Evolutionary conservation across 2,113 vertebrate genomes (phyloP).

Genomic region (Ictalurus punctatus): DNA sequence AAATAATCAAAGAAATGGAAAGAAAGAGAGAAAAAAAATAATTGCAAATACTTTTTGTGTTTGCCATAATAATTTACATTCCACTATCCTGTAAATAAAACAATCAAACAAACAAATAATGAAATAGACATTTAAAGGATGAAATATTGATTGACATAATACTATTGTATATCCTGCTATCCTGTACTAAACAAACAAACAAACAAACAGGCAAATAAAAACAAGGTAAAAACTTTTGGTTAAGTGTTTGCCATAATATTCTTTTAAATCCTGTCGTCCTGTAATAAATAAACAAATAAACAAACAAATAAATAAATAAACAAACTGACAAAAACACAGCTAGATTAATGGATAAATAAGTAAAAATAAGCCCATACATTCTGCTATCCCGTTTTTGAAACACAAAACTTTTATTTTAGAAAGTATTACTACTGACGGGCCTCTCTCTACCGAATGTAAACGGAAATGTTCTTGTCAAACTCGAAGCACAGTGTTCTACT

Average conservation of each 20-base stretch:
- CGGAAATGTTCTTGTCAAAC: constrained; percentile 15
- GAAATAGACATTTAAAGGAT: too few relatives aligned
- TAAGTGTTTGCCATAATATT: not conserved
- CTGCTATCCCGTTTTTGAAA: not conserved
- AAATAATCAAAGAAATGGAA: too few relatives aligned
- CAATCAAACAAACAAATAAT: not conserved
- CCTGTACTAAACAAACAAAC: not conserved
- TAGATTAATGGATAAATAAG: not conserved
- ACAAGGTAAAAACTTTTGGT: not conserved
- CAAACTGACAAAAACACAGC: not conserved
- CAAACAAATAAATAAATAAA: not conserved
- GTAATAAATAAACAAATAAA: not conserved
- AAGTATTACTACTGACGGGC: not conserved
- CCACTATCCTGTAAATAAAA: not conserved
- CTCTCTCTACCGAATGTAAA: not conserved
- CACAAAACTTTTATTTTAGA: not conserved
- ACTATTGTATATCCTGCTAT: not conserved
- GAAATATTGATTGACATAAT: not conserved
- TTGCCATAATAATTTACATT: not conserved
- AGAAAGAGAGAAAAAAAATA: too few relatives aligned
- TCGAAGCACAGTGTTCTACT: not conserved
- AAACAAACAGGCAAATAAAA: not conserved
- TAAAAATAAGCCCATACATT: not conserved
- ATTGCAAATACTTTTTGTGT: not conserved
- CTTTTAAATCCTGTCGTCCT: not conserved